phyloP scores from a whole-genome alignment of 2,797 vertebrate species.

The Carcharodon carcharias region DNA sequence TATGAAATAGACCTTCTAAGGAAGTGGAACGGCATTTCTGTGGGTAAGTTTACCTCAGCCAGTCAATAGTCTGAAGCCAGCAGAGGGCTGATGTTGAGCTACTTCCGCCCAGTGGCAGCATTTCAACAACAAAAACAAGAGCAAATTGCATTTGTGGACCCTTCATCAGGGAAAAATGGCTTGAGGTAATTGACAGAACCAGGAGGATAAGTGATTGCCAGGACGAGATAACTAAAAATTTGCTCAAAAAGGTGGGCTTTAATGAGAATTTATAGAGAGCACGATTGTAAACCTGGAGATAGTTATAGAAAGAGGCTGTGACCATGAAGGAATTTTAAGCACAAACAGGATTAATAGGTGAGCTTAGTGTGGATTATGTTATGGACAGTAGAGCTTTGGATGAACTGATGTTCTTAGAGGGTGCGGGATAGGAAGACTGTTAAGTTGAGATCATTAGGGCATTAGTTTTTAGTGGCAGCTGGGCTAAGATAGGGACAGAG shows the following conservation, averaged over 20 bases:
- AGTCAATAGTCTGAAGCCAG: background rate
- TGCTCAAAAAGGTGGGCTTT: background rate
- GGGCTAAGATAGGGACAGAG: background rate
- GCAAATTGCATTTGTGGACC: background rate
- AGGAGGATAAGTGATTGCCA: background rate
- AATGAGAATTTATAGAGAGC: background rate
- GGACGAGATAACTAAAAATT: background rate
- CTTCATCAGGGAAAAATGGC: background rate
- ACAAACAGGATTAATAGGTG: background rate
- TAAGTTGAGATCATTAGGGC: background rate
- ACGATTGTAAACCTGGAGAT: background rate
- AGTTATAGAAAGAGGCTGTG: background rate
- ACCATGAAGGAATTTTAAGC: background rate
- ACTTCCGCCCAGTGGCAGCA: background rate
- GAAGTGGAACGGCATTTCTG: background rate
- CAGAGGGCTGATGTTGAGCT: background rate
- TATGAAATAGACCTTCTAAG: background rate
- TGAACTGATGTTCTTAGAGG: background rate
- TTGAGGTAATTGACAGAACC: background rate
- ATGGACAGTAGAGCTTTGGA: background rate
- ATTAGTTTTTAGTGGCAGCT: background rate
- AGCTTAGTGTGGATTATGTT: background rate
- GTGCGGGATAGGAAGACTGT: background rate
- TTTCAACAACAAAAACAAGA: background rate
- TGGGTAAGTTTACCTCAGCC: background rate